A percentile compares a stretch with the other conserved stretches of the same genome.
Conservation (phyloP, 2,888 invertebrate species). For the Cistogaster globosa region DNA sequence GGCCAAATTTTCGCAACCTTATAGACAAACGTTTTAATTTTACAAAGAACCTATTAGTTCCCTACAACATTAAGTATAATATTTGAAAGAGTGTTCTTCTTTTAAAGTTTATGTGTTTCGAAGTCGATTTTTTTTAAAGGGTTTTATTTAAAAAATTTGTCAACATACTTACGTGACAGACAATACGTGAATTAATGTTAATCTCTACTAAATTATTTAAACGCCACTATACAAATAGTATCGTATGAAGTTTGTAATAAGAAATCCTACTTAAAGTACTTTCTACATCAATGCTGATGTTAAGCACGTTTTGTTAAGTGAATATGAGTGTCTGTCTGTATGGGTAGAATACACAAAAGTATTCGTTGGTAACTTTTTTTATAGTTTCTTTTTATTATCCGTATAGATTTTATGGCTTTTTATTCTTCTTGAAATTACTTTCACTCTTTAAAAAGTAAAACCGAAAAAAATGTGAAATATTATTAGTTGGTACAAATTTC, state of each 20-base stretch:
- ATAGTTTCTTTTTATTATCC: not conserved
- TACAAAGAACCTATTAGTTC: no score
- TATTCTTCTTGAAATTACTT: constrained; percentile 53
- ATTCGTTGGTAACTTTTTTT: not conserved
- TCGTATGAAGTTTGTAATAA: not conserved
- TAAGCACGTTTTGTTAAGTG: constrained; percentile 20
- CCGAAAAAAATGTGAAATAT: not conserved
- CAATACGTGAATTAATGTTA: not conserved
- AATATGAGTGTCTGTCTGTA: not conserved
- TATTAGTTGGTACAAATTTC: not conserved
- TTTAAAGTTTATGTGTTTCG: no score
- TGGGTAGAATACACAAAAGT: not conserved
- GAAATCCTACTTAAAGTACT: not conserved
- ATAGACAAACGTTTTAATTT: no score
- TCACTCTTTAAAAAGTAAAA: constrained; percentile 48
- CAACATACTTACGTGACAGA: not conserved
- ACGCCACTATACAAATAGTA: not conserved
- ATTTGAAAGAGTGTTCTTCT: no score
- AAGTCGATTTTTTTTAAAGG: no score
- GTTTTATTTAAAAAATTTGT: not conserved
- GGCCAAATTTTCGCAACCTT: no score
- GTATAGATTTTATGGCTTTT: constrained; percentile 11
- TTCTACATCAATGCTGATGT: not conserved
- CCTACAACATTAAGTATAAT: no score
- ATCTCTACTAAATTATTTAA: constrained; percentile 4